Evolutionary conservation across 2,113 vertebrate species (phyloP).

Genomic region (Neogale vison): DNA sequence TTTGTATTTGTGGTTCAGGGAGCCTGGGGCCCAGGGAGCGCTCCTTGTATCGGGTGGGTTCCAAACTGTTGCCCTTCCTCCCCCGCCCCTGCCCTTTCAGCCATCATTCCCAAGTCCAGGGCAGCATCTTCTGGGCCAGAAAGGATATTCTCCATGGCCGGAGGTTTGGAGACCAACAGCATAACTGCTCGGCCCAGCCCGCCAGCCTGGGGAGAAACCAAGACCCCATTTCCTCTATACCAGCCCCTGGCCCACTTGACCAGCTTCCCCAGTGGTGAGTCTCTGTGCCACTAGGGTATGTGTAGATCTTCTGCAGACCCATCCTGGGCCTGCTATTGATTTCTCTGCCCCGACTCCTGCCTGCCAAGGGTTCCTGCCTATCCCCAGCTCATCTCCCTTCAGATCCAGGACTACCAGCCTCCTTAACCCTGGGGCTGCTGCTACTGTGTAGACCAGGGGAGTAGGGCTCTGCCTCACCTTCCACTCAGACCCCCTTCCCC

Average conservation of each 20-base stretch:
- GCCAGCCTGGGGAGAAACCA: not conserved
- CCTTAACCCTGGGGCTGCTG: not conserved
- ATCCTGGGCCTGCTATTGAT: not conserved
- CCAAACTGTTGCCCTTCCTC: not conserved
- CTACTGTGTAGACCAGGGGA: not conserved
- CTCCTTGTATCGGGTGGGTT: not conserved
- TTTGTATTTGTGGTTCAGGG: not conserved
- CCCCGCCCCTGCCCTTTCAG: fast-evolving
- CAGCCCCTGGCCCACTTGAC: not conserved
- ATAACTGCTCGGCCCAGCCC: not conserved
- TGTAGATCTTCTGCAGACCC: not conserved
- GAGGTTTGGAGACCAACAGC: not conserved
- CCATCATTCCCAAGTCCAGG: not conserved
- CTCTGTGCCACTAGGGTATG: not conserved
- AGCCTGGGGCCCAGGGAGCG: not conserved
- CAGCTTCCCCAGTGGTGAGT: not conserved
- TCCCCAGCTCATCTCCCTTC: not conserved
- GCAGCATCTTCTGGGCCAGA: not conserved
- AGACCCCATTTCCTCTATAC: not conserved
- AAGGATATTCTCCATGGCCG: fast-evolving
- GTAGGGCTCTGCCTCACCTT: too few species aligned
- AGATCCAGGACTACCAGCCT: not conserved
- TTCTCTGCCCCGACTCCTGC: not conserved
- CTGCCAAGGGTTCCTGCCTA: not conserved
- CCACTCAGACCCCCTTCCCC: not conserved